Evolutionary conservation across 2,797 vertebrate species (phyloP), one percentile per base, ranked within the genome.

Genomic region (Molothrus ater): DNA sequence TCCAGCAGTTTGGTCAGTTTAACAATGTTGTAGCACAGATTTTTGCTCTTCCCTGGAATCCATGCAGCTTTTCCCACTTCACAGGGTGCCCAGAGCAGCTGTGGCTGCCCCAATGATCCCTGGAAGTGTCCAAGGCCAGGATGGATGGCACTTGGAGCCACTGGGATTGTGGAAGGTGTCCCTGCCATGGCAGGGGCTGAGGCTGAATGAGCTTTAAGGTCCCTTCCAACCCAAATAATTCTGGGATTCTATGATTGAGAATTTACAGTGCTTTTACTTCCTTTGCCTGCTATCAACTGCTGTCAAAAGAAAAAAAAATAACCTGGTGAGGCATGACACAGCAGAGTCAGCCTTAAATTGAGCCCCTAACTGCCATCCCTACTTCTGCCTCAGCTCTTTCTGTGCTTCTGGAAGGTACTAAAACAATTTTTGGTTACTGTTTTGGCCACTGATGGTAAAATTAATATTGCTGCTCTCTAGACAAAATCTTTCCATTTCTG

Each of bases 91-190:
- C 47, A 60, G 53, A n/a, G 28, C 0, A 80, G 53, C 85, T 73
- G 60, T 38, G 54, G 31, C 47, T 68, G 34, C 21, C 10, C 43
- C 24, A 11, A 11, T 1, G 17, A 12, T 50, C 0, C 50, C 36
- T 82, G 57, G 42, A 4, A 64, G 29, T 57, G 56, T 38, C 17
- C 50, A 63, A 50, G 32, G 18, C 24, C 64, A 18, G 28, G 16
- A 2, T 56, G 42, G 24, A 36, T 0, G 0, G 22, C 3, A 6
- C 32, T 75, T 82, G 64, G 43, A 43, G 24, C 57, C 20, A 0
- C 28, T 60, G 50, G 36, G 19, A 0, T 3, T 1, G 50, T 43
- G 50, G 50, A 29, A 54, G 7, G 3, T 74, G 34, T 48, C 13
- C 26, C 48, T 82, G 40, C 25, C 15, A 10, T 47, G 31, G 21